Conservation (phyloP, 2,888 invertebrate species). For the Trichacis sp. region DNA sequence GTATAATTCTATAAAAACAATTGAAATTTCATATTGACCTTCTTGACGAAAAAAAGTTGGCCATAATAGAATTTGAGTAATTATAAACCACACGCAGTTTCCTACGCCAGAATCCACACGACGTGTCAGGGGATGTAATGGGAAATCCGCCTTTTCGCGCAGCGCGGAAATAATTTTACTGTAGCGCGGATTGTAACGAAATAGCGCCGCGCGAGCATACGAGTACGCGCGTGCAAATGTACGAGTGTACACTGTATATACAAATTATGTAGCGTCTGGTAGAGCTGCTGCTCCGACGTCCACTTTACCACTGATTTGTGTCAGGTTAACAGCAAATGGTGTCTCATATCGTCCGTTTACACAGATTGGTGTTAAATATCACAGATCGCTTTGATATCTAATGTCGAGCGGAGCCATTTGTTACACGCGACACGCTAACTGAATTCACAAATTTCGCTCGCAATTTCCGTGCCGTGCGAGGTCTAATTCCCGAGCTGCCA, state of each 20-base stretch:
- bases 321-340: constrained; percentile 11
- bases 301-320: constrained; percentile 12
- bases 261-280: constrained; percentile 11
- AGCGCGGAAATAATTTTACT: too few relatives aligned
- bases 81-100: too few relatives aligned
- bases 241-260: background rate
- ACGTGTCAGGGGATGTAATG: too few relatives aligned
- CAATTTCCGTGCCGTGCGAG: too few relatives aligned
- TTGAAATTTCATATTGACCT: too few relatives aligned
- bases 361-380: constrained; percentile 8
- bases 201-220: background rate
- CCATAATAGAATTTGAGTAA: too few relatives aligned
- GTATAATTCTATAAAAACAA: too few relatives aligned
- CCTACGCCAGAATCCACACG: too few relatives aligned
- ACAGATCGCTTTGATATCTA: constrained; percentile 8
- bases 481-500: too few relatives aligned
- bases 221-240: background rate
- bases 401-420: constrained; percentile 36
- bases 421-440: constrained; percentile 29
- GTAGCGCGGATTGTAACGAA: background rate
- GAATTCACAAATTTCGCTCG: background rate
- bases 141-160: too few relatives aligned
- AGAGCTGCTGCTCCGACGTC: background rate
- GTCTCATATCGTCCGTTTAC: constrained; percentile 7
- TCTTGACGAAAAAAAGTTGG: too few relatives aligned